phyloP scores from a whole-genome alignment of 1,140 invertebrate species.

The Steinernema feltiae region DNA sequence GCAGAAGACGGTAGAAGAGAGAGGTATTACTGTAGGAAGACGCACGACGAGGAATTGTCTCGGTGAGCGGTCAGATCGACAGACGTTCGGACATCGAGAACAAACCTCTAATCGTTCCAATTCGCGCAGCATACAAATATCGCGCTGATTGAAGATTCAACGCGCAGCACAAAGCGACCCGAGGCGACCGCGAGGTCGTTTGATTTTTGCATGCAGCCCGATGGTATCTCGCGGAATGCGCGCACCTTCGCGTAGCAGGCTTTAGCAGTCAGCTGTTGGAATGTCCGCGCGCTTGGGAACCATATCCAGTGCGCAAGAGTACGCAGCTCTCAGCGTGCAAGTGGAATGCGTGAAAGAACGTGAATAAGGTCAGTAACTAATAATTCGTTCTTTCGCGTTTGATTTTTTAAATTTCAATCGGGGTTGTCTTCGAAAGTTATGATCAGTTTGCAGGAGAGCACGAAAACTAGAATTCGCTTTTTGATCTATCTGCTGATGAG shows the following conservation, averaged over 20 bases:
- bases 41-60: no score
- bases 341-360: not conserved
- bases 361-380: not conserved
- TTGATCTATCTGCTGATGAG: not conserved
- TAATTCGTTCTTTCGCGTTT: not conserved
- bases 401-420: not conserved
- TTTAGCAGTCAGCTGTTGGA: not conserved
- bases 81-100: no score
- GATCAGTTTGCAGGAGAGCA: not conserved
- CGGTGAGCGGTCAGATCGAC: no score
- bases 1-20: no score
- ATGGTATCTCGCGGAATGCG: conserved; percentile 5
- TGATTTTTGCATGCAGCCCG: not conserved
- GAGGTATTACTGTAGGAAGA: no score
- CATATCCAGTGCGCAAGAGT: not conserved
- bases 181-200: not conserved
- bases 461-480: not conserved
- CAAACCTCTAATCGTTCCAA: not conserved
- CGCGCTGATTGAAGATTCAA: not conserved
- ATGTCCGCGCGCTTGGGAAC: not conserved
- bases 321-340: not conserved
- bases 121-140: not conserved
- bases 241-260: not conserved
- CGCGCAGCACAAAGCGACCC: conserved; percentile 1
- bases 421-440: no score